A percentile compares a stretch with the other conserved stretches of the same genome.
These are phyloP conservation scores for Dendrocincla fuliginosa DNA, from an alignment of 2,797 vertebrate species.

Conservation along the genomic window DNA sequence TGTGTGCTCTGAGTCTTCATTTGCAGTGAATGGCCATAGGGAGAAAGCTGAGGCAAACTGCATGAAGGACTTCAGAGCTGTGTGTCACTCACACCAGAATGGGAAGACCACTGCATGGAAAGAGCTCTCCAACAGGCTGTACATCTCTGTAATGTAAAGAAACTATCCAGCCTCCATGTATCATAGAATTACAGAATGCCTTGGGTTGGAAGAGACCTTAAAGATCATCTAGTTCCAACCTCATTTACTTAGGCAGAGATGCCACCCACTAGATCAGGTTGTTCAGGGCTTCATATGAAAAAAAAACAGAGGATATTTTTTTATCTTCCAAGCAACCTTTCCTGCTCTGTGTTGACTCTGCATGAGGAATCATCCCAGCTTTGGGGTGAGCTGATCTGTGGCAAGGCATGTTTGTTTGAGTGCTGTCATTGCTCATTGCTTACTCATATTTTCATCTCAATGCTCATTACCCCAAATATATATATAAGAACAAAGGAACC, in stretches of 20 bases:
- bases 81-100: not conserved
- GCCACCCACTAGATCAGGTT: not conserved
- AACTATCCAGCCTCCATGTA: not conserved
- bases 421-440: not conserved
- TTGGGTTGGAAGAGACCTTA: not conserved
- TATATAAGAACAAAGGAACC: not conserved
- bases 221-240: fast-evolving
- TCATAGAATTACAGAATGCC: not conserved
- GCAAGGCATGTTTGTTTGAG: not conserved
- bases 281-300: not conserved
- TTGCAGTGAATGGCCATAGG: not conserved
- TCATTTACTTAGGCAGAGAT: not conserved
- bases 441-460: not conserved
- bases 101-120: not conserved
- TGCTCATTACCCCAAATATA: not conserved
- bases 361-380: not conserved
- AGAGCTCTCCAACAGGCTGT: not conserved
- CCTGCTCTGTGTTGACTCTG: not conserved
- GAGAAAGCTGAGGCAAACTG: not conserved
- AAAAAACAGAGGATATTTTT: not conserved
- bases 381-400: not conserved
- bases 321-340: not conserved
- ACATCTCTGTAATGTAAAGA: not conserved
- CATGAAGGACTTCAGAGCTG: not conserved
- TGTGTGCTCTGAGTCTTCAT: not conserved